These are phyloP conservation scores for Chrysocyon brachyurus DNA, from an alignment of 2,797 vertebrate species.

Conservation along the genomic window DNA sequence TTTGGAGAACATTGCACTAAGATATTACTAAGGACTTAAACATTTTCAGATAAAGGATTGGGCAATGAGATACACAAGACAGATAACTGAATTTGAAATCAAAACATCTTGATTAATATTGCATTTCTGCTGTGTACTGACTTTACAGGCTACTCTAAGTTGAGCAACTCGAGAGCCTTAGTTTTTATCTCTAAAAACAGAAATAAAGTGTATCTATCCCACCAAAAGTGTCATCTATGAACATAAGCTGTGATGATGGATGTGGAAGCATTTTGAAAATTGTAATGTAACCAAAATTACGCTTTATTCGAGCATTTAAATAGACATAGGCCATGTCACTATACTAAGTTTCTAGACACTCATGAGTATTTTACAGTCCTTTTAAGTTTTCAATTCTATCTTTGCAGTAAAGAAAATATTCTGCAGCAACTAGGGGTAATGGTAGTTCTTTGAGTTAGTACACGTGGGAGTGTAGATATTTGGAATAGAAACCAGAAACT, in stretches of 20 bases:
- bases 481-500: not conserved
- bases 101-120: slow-evolving; percentile 21
- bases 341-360: not conserved
- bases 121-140: not conserved
- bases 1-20: not conserved
- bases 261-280: not conserved
- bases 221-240: not conserved
- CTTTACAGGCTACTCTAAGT: not conserved
- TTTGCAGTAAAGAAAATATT: slow-evolving; percentile 17
- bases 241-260: not conserved
- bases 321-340: not conserved
- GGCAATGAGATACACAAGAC: not conserved
- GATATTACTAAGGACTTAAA: not conserved
- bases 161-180: not conserved
- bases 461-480: fast-evolving
- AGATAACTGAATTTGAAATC: slow-evolving; percentile 11
- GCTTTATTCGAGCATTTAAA: slow-evolving; percentile 4
- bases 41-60: not conserved
- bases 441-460: not conserved
- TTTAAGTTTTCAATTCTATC: not conserved
- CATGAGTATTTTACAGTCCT: not conserved
- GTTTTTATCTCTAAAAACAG: not conserved
- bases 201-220: not conserved
- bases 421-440: not conserved
- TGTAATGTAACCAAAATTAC: not conserved